These are phyloP conservation scores for Leptopilina myrica DNA, from an alignment of 2,888 invertebrate genomes.

Conservation along the genomic window DNA sequence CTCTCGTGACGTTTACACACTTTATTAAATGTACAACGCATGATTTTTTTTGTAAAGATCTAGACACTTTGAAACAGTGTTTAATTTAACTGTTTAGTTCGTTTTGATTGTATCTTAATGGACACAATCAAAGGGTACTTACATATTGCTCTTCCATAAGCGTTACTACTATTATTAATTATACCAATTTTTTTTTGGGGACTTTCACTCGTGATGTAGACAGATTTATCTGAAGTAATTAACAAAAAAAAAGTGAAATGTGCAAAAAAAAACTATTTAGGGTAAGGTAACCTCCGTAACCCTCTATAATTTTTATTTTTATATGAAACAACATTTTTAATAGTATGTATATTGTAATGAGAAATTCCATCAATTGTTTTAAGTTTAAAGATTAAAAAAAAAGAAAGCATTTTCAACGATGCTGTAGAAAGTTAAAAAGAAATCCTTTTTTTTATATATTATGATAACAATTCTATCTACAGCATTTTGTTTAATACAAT, in stretches of 20 bases:
- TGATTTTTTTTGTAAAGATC: background rate
- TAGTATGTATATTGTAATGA: constrained; percentile 28
- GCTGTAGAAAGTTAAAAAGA: constrained; percentile 37
- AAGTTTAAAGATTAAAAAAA: background rate
- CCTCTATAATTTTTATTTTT: constrained; percentile 62
- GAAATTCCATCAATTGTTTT: constrained; percentile 18
- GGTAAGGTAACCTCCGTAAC: constrained; percentile 53
- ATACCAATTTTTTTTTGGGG: background rate
- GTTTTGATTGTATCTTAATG: constrained; percentile 34
- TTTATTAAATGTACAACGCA: constrained; percentile 19
- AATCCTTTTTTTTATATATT: background rate
- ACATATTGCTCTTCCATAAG: constrained; percentile 41
- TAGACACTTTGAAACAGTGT: constrained; percentile 29
- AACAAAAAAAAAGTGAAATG: constrained; percentile 4
- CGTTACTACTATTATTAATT: constrained; percentile 8
- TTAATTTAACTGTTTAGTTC: background rate
- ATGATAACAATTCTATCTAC: constrained; percentile 60
- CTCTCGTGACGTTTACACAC: constrained; percentile 7
- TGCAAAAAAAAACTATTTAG: constrained; percentile 42
- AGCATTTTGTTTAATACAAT: constrained; percentile 63
- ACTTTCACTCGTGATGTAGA: constrained; percentile 25
- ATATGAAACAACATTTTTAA: constrained; percentile 49
- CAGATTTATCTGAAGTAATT: constrained; percentile 14
- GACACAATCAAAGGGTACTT: constrained; percentile 47
- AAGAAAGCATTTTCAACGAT: constrained; percentile 18